Base-by-base conservation (phyloP, 92 coral and sea anemone genomes). In the Palythoa grandiflora region DNA sequence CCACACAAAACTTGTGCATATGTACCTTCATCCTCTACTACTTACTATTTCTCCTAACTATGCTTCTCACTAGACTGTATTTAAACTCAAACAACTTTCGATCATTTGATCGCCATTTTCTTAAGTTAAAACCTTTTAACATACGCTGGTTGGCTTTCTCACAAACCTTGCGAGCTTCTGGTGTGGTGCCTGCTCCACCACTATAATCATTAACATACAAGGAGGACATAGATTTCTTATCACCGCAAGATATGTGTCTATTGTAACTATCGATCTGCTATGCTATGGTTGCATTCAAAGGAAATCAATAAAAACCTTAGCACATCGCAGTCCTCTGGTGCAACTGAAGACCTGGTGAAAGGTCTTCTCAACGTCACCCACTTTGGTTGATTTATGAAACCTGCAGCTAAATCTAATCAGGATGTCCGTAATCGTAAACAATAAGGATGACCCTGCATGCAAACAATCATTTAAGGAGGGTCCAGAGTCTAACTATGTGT, bases 51-150 rank as follows among this genome's bases (percentile, higher is more conserved):
- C 79, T 55, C 59, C 44, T 36, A 53, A 55, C 65, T 2, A 21
- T 21, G 52, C 68, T 52, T 37, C 48, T 35, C 68, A 52, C 59
- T 77, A 48, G 83, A 77, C 83, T 77, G 68, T 77, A 77, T 77
- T 35, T n/a, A n/a, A 52, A 14, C 47, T 77, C 61, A 28, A 73
- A 35, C 60, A 63, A 10, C 5, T 21, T n/a, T 10, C 5, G 60
- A 21, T 87, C 71, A 63, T 83, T 91, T 17, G 91, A 87, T 76
- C 68, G 55, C 93, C 93, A 80, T 75, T 91, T 90, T 73, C 87
- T 44, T 20, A 90, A 73, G 54, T 84, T 83, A 38, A 75, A 73
- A 20, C 87, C 72, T 6, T 83, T 87, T 55, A 60, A 53, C 87
- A 90, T 85, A 6, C 61, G 61, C 61, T 54, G 48, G 17, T 60